Conservation (phyloP, 2,888 invertebrate genomes). For the Drosophila koepferae region DNA sequence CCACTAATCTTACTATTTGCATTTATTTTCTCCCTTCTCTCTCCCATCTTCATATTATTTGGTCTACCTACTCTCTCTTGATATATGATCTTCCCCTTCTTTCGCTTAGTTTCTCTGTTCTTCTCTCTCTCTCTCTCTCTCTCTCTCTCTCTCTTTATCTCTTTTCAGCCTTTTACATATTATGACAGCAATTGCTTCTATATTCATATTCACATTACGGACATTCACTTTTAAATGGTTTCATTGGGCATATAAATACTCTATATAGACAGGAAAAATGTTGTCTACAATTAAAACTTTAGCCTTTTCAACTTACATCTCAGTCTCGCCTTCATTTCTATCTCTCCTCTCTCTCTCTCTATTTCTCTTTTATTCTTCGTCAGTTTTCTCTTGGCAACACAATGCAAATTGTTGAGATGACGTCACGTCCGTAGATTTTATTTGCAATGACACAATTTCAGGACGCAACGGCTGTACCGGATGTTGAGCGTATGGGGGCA, state of each 20-base stretch:
- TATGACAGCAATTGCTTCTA: background rate
- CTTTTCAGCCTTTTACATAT: too few relatives aligned
- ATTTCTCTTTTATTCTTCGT: background rate
- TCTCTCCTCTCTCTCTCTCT: background rate
- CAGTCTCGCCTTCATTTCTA: background rate
- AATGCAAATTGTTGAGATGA: conserved; percentile 55
- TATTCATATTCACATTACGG: background rate
- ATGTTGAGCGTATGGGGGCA: background rate
- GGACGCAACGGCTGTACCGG: conserved; percentile 38
- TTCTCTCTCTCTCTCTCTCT: background rate
- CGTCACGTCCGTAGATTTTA: conserved; percentile 59
- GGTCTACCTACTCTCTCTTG: too few relatives aligned
- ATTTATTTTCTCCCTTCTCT: too few relatives aligned
- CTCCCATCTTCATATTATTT: too few relatives aligned
- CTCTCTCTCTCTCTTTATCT: background rate
- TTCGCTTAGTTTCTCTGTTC: too few relatives aligned
- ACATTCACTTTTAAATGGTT: background rate
- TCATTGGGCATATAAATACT: background rate
- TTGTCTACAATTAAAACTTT: conserved; percentile 2
- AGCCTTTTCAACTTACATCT: background rate
- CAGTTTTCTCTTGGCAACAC: conserved; percentile 30
- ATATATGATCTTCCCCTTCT: too few relatives aligned
- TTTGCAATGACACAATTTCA: conserved; percentile 62
- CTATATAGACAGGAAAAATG: background rate
- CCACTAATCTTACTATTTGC: too few relatives aligned